Base-by-base conservation (phyloP, 2,888 invertebrate species). In the Podabrus alpinus region DNA sequence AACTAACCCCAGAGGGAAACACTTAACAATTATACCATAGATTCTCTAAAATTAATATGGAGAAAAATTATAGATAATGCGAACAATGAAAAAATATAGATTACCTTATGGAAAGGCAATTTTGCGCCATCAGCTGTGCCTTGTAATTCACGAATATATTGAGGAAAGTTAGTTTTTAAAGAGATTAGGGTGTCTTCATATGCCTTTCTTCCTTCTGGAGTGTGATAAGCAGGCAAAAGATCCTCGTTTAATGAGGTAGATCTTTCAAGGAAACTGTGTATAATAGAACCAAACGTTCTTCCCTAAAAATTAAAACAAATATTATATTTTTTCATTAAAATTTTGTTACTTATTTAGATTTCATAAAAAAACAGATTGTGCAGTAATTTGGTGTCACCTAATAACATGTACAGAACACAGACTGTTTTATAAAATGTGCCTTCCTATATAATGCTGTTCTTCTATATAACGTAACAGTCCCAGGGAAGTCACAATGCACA, bases 61-160 rank as follows among this genome's bases (percentile, higher is more conserved):
- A 29, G 11, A 25, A 25, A 25, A 25, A 11, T 0, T 29, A 13
- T 4, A 29, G 13, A n/a, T n/a, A n/a, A n/a, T n/a, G n/a, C 0
- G 10, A 0, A 11, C 1, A 11, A 25, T 25, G 5, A 29, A 29
- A 29, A n/a, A n/a, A n/a, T n/a, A 0, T 45, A 17, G 16, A 7
- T 86, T 86, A 95, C 96, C 91, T 95, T 93, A 80, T 94, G 88
- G 85, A 96, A 96, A 0, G 95, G 93, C 4, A 96, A 93, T 79
- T 92, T 90, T 1, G 96, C 93, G 0, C 97, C 96, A 84, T 95
- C 95, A 9, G 96, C 94, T n/a, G 93, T 91, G 9, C 96, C 97
- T 85, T 94, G 92, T 60, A 97, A 88, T 87, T 97, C 97, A 76
- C 92, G 90, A 1, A 96, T 88, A 83, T 96, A 96, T 82, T 95